Evolutionary conservation across 2,888 invertebrate genomes (phyloP).

Genomic region (Agriotes lineatus): DNA sequence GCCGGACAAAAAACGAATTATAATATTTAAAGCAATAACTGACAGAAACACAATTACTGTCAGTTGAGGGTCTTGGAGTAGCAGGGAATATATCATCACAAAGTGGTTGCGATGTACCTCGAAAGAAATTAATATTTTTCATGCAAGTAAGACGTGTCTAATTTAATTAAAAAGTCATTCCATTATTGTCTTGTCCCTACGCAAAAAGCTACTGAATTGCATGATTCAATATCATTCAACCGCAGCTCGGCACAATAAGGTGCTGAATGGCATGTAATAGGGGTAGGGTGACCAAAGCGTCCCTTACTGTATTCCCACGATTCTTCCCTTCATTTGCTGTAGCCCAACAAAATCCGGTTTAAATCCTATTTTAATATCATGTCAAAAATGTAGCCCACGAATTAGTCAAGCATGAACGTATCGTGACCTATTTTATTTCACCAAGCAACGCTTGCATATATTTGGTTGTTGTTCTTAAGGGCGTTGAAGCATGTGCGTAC

Average conservation of each 20-base stretch:
- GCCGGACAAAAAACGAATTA: too few relatives aligned
- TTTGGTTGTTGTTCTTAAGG: too few relatives aligned
- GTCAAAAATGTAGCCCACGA: slow-evolving; percentile 37
- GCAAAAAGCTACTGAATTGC: slow-evolving; percentile 49
- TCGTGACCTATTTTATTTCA: slow-evolving; percentile 27
- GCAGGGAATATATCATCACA: too few relatives aligned
- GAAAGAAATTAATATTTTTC: too few relatives aligned
- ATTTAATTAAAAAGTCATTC: slow-evolving; percentile 55
- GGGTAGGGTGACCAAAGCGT: slow-evolving; percentile 45
- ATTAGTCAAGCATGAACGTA: slow-evolving; percentile 42
- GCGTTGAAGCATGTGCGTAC: too few relatives aligned
- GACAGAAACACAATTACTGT: too few relatives aligned
- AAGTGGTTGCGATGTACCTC: too few relatives aligned
- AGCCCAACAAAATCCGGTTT: slow-evolving; percentile 40
- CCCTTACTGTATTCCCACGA: slow-evolving; percentile 49
- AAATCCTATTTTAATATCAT: slow-evolving; percentile 44
- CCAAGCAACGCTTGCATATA: too few relatives aligned
- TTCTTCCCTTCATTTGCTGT: slow-evolving; percentile 41
- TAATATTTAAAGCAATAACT: too few relatives aligned
- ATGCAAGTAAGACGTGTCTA: slow-evolving; percentile 40
- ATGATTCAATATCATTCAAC: slow-evolving; percentile 50
- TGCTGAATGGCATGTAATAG: slow-evolving; percentile 53
- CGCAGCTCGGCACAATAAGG: slow-evolving; percentile 52
- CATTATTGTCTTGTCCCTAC: slow-evolving; percentile 50
- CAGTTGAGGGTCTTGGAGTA: too few relatives aligned